Conservation (phyloP, 2,888 invertebrate genomes). For the Yponomeuta cagnagella region DNA sequence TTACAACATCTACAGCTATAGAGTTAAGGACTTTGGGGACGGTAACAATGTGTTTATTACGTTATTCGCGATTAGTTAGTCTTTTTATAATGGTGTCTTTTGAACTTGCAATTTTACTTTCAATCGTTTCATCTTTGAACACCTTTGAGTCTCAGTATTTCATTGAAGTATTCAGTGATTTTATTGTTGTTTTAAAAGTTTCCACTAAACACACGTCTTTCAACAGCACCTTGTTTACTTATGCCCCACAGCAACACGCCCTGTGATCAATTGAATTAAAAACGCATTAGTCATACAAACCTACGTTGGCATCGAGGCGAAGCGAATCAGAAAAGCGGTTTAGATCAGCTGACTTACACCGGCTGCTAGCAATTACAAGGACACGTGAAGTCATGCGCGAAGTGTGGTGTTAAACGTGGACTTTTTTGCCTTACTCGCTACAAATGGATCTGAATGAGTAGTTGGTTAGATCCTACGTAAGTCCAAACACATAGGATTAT, state of each 20-base stretch:
- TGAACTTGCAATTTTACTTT: neutral
- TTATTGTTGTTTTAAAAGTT: neutral
- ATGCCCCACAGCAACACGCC: neutral
- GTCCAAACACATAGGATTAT: too few species aligned
- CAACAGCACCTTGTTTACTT: neutral
- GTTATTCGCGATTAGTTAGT: neutral
- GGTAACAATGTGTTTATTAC: neutral
- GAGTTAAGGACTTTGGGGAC: neutral
- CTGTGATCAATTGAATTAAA: neutral
- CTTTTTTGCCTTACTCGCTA: neutral
- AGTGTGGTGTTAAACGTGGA: conserved; percentile 2
- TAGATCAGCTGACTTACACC: conserved; percentile 13
- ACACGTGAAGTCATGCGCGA: conserved; percentile 1
- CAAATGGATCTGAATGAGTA: neutral
- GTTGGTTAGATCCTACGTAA: too few species aligned
- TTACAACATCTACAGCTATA: neutral
- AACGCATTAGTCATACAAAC: neutral
- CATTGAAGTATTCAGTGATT: too few species aligned
- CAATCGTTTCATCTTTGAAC: too few species aligned
- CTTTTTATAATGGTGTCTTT: neutral
- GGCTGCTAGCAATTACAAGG: conserved; percentile 8
- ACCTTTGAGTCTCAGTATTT: too few species aligned
- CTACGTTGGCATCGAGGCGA: conserved; percentile 3
- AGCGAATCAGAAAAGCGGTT: conserved; percentile 10
- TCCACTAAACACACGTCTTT: neutral